phyloP scores from a whole-genome alignment of 2,113 vertebrate species.

The Prolemur simus region DNA sequence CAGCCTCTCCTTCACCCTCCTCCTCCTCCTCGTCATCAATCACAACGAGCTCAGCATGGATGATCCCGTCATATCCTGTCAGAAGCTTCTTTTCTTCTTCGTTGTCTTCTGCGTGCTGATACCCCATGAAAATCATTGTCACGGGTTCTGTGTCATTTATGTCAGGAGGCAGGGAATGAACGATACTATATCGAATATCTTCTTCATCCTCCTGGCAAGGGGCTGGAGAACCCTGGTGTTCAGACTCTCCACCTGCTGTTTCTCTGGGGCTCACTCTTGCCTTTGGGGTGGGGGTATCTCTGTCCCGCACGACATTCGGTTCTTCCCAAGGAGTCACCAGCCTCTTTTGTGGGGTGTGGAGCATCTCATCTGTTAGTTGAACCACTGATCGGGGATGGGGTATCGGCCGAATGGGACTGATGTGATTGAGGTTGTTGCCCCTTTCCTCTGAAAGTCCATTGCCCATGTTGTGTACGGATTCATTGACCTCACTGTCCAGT shows the following conservation, averaged over 20 bases:
- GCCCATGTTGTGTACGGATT: conserved; percentile 53
- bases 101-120: conserved; percentile 87
- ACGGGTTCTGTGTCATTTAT: conserved; percentile 85
- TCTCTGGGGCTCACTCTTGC: conserved; percentile 64
- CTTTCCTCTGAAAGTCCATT: conserved; percentile 65
- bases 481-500: conserved; percentile 63
- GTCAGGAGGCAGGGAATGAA: conserved; percentile 84
- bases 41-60: conserved; percentile 93
- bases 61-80: conserved; percentile 87
- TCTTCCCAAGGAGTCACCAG: conserved; percentile 22
- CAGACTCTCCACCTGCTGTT: conserved; percentile 58
- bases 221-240: conserved; percentile 44
- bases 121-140: conserved; percentile 99
- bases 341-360: conserved; percentile 45
- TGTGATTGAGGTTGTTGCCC: conserved; percentile 32
- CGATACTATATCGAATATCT: conserved; percentile 80
- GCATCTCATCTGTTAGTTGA: conserved; percentile 43
- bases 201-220: conserved; percentile 75
- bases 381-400: conserved; percentile 61
- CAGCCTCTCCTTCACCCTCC: conserved; percentile 74
- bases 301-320: conserved; percentile 31
- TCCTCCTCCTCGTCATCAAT: conserved; percentile 87
- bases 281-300: conserved; percentile 66
- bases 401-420: conserved; percentile 56
- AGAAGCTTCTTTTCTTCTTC: conserved; percentile 71